Evolutionary conservation across 2,113 vertebrate genomes (phyloP).

Genomic region (Muntiacus reevesi): DNA sequence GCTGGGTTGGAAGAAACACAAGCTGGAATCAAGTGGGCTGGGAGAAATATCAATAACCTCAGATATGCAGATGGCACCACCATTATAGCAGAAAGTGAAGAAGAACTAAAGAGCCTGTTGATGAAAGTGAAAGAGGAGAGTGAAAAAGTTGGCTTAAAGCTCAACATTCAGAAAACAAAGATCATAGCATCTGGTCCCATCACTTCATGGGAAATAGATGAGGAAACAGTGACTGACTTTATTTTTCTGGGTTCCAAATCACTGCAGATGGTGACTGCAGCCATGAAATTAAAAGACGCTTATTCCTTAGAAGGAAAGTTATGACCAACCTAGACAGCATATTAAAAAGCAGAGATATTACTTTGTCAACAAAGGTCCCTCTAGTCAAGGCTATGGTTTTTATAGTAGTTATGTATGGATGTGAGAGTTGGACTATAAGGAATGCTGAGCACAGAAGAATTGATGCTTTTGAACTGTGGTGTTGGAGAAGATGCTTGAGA

Average conservation of each 20-base stretch:
- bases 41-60: not conserved
- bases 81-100: not conserved
- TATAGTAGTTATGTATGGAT: not conserved
- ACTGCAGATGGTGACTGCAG: not conserved
- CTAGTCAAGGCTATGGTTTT: not conserved
- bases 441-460: no score
- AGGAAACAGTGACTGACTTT: not conserved
- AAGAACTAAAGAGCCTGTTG: not conserved
- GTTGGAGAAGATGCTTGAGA: not conserved
- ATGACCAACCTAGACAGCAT: not conserved
- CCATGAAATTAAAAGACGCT: not conserved
- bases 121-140: not conserved
- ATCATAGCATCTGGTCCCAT: not conserved
- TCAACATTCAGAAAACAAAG: not conserved
- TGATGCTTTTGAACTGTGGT: no score
- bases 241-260: not conserved
- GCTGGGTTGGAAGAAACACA: not conserved
- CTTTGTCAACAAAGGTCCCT: not conserved
- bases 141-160: not conserved
- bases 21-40: not conserved
- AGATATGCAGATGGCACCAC: not conserved
- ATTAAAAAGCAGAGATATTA: not conserved
- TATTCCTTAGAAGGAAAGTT: not conserved
- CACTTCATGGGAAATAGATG: not conserved
- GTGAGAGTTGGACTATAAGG: not conserved